Evolutionary conservation across 2,888 invertebrate species (phyloP), one percentile per base, ranked within the genome.

Genomic region (Drosophila colorata): DNA sequence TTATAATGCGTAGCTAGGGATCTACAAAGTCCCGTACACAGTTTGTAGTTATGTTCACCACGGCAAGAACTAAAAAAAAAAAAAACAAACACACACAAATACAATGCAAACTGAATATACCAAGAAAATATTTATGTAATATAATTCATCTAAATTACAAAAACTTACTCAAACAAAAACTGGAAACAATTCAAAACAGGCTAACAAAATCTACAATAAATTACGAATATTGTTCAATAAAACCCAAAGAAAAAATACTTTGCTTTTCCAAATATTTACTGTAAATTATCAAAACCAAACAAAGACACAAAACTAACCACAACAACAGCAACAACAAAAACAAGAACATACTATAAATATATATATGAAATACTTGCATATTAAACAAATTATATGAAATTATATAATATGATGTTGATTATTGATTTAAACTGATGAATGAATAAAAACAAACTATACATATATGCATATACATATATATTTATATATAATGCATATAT

Each of bases 371-470:
- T 80, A 87, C 82, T 81, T 82, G 77, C 85, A 87, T 86, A 89
- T 89, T 88, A 74, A 82, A 86, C 72, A 80, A 81, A 85, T 87
- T 87, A 85, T 81, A 87, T 79, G 84, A 38, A 84, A 87, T 75
- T 87, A 88, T 88, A 84, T 84, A 66, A 85, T 81, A 79, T 68
- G 80, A 89, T 89, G 89, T 89, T 88, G 89, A 89, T 87, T 89
- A 86, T 87, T 87, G 78, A 86, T 87, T 86, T 85, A 82, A 80
- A 79, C 79, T 77, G 84, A 65, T 68, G 71, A 78, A 69, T 74
- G 68, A 85, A 84, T 72, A 83, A 81, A 83, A 83, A 72, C 61
- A 71, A 79, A 82, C 60, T 68, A 87, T 78, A 86, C 68, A 78
- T 72, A 69, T 53, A 80, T 65, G 76, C 69, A 86, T 69, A 20